phyloP scores from a whole-genome alignment of 2,888 invertebrate genomes.

The Xanthorhoe spadicearia region DNA sequence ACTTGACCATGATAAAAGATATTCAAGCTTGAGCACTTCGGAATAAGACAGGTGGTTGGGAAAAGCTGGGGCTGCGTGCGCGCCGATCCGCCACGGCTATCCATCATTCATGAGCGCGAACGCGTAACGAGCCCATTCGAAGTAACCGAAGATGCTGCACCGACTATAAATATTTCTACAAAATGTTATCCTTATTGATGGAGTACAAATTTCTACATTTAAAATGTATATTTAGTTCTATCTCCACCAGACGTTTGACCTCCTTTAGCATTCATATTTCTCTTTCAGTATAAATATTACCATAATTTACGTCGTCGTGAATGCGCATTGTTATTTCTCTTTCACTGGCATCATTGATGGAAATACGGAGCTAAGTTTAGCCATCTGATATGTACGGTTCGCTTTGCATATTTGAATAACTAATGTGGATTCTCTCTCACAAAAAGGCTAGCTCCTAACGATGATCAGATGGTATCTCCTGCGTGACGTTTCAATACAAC shows the following conservation, averaged over 20 bases:
- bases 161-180: slow-evolving; percentile 57
- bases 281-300: slow-evolving; percentile 53
- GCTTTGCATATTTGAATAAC: slow-evolving; percentile 77
- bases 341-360: slow-evolving; percentile 62
- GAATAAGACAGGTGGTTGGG: slow-evolving; percentile 51
- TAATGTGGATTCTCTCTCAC: slow-evolving; percentile 65
- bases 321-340: slow-evolving; percentile 65
- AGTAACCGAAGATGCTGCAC: slow-evolving; percentile 62
- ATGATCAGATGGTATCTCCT: slow-evolving; percentile 74
- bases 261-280: slow-evolving; percentile 57
- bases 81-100: slow-evolving; percentile 74
- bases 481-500: slow-evolving; percentile 83
- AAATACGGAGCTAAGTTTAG: slow-evolving; percentile 58
- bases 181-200: slow-evolving; percentile 52
- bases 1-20: slow-evolving; percentile 49
- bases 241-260: slow-evolving; percentile 55
- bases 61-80: slow-evolving; percentile 53
- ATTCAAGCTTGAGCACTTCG: slow-evolving; percentile 49
- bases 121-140: slow-evolving; percentile 82
- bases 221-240: slow-evolving; percentile 62
- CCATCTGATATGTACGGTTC: slow-evolving; percentile 71
- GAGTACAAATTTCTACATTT: slow-evolving; percentile 69
- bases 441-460: slow-evolving; percentile 70
- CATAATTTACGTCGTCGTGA: slow-evolving; percentile 57
- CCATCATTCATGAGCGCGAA: slow-evolving; percentile 76